Percentiles rank a stretch among this genome's conserved stretches.
These are phyloP conservation scores for Thymallus thymallus DNA, from an alignment of 2,113 vertebrate species.

Conservation along the genomic window DNA sequence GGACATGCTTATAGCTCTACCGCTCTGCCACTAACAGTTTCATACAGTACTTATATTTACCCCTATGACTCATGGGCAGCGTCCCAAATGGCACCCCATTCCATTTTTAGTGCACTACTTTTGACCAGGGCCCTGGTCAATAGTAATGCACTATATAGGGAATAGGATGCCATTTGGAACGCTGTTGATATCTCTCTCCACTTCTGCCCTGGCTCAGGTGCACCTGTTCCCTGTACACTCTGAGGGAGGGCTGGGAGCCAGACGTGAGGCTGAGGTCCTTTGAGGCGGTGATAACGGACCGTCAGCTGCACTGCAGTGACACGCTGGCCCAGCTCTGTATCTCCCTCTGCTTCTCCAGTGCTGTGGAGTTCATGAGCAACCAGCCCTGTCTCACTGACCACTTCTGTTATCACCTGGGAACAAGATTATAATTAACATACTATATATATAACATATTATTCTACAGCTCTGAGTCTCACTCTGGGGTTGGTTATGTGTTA, in stretches of 20 bases:
- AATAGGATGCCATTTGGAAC: too few relatives aligned
- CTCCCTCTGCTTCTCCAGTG: neutral
- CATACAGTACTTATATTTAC: neutral
- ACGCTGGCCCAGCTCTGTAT: neutral
- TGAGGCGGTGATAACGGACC: neutral
- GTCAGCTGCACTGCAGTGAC: neutral
- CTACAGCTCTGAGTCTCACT: too few relatives aligned
- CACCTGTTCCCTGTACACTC: neutral
- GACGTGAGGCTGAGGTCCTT: neutral
- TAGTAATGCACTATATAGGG: too few relatives aligned
- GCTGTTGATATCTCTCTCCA: too few relatives aligned
- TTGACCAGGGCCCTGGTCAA: too few relatives aligned
- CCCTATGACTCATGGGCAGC: neutral
- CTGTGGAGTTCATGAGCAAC: neutral
- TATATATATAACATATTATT: too few relatives aligned
- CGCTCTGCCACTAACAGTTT: neutral
- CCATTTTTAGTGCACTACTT: too few relatives aligned
- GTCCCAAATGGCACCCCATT: too few relatives aligned
- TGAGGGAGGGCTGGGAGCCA: neutral
- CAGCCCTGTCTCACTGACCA: neutral
- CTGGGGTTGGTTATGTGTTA: too few relatives aligned
- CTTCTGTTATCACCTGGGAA: neutral
- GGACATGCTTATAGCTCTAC: too few relatives aligned
- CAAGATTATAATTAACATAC: neutral
- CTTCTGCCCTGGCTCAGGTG: neutral